Base-by-base conservation (phyloP, 2,797 vertebrate genomes). In the Brachyalestes nurse region DNA sequence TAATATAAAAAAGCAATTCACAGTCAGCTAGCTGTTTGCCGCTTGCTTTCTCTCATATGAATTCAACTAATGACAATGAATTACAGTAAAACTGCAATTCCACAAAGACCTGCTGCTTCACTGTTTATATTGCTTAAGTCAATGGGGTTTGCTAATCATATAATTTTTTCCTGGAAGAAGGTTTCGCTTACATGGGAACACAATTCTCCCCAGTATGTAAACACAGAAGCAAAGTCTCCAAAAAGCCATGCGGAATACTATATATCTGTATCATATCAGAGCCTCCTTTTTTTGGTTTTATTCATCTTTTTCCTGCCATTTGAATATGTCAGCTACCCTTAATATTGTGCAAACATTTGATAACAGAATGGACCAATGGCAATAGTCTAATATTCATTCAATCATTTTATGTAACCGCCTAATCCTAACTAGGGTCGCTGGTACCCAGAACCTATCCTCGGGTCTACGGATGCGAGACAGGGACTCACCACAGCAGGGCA, bases 21-120 rank as follows among this genome's bases (percentile, higher is more conserved):
- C 17, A 66, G 34, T 57, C 21, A 16, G 62, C 62, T 58, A 25
- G 4, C 55, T 64, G 78, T 78, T 65, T 81, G 81, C 82, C 79
- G 81, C 78, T 72, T 81, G 81, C 81, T 25, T 75, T 83, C 55
- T 72, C 70, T 75, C 70, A 80, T 34, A 86, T 80, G 77, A 84
- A 84, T 84, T 77, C 61, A 38, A 67, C 72, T 84, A 84, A 86
- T 81, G 77, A 83, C 77, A 83, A 82, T 75, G 80, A 82, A 84
- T 77, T 82, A 66, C 77, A 70, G 64, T 69, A 58, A 70, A 55
- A 67, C 60, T 64, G 60, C 72, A 64, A 81, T 70, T 64, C 62
- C 77, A 79, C 79, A 82, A 76, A 79, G 72, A 73, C 80, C 79
- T 34, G 51, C 49, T 66, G 82, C 79, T 79, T 65, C 76, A 73